Conservation (phyloP, 2,113 vertebrate genomes). For the Misgurnus anguillicaudatus region DNA sequence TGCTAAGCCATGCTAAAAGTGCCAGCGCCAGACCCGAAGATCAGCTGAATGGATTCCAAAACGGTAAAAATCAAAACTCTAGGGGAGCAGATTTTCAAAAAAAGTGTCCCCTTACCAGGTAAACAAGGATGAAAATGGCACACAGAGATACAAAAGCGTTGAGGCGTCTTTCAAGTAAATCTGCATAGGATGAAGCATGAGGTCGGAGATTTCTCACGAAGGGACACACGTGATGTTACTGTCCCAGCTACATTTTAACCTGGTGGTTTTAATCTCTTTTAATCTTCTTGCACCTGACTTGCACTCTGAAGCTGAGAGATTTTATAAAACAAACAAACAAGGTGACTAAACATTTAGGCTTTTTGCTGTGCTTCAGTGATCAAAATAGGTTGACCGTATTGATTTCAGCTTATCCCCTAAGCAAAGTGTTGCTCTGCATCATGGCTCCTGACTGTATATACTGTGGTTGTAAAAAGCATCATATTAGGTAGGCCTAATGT, state of each 20-base stretch:
- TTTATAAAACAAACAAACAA: constrained; percentile 6
- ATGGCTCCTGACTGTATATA: neutral
- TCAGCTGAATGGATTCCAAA: too few species aligned
- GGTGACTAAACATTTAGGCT: too few species aligned
- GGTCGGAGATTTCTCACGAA: constrained; percentile 60
- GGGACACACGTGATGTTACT: constrained; percentile 39
- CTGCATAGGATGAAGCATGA: constrained; percentile 11
- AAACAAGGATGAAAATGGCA: neutral
- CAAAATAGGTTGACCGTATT: constrained; percentile 32
- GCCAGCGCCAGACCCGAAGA: too few species aligned
- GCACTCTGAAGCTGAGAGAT: constrained; percentile 54
- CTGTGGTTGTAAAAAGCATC: neutral
- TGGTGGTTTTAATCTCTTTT: constrained; percentile 61
- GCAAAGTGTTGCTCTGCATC: neutral
- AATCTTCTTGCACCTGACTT: constrained; percentile 24
- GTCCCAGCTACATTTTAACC: constrained; percentile 46
- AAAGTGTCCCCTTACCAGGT: neutral
- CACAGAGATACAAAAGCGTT: neutral
- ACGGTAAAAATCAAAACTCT: too few species aligned
- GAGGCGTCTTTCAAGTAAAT: neutral
- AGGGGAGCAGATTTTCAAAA: too few species aligned
- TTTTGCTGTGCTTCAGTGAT: constrained; percentile 44
- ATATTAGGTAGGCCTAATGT: neutral
- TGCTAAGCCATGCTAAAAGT: too few species aligned
- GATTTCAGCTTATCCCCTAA: neutral